phyloP scores from a whole-genome alignment of 1,140 invertebrate species.

The Camponotus floridanus region DNA sequence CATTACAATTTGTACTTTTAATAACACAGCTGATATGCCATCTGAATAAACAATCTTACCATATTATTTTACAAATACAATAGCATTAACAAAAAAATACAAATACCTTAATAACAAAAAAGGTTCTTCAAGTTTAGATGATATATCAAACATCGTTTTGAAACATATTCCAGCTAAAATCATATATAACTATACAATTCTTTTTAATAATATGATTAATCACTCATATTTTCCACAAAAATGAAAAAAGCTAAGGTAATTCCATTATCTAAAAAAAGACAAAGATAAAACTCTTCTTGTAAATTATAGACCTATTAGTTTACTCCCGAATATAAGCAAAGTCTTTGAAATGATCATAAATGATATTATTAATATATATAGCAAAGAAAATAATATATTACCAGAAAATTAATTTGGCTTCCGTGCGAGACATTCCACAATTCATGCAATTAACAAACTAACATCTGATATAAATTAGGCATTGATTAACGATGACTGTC shows the following conservation, averaged over 20 bases:
- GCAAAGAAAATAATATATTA: neutral
- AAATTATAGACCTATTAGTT: neutral
- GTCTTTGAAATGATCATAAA: neutral
- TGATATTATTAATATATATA: neutral
- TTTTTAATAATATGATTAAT: neutral
- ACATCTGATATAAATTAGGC: neutral
- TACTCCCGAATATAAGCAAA: neutral
- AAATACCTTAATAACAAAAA: neutral
- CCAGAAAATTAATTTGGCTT: neutral
- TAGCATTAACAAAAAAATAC: neutral
- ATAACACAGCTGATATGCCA: no score
- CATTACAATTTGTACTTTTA: no score
- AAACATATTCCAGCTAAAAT: neutral
- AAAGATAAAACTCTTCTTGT: neutral
- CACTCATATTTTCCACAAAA: no score
- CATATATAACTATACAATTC: neutral
- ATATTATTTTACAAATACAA: no score
- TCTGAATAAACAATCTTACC: no score
- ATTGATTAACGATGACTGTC: neutral
- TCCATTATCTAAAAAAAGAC: neutral
- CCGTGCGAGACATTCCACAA: neutral
- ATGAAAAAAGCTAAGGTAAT: neutral
- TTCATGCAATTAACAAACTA: neutral
- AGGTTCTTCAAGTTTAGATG: neutral
- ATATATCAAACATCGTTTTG: neutral